Evolutionary conservation across 2,797 vertebrate species (phyloP), one percentile per base, ranked within the genome.

Genomic region (Eulemur albifrons): DNA sequence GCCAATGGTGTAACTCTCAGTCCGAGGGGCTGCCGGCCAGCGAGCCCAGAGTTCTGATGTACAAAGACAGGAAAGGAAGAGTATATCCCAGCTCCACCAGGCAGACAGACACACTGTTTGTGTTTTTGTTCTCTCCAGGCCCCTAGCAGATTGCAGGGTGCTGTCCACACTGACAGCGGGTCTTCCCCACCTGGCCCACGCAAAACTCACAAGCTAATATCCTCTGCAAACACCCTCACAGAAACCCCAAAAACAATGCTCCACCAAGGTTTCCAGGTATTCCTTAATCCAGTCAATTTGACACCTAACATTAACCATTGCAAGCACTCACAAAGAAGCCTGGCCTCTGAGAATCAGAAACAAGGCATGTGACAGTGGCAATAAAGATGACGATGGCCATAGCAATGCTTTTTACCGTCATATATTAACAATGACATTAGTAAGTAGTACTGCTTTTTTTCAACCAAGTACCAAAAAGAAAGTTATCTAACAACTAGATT

Each of bases 381-480:
- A 4, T 6, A 14, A 73, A 40, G 23, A n/a, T 6, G 4, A 67
- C 7, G 57, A 38, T 1, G 5, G 2, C 17, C 82, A 32, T 32
- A 4, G 59, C n/a, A 4, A 4, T 0, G 21, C 20, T 15, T 52
- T n/a, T 8, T 18, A 14, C 1, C n/a, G 30, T 5, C 38, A 4
- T 6, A n/a, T 7, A 3, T 12, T 4, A 59, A 48, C 23, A 5
- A 14, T 0, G 5, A 8, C 21, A 0, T 2, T 5, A 21, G 5
- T 9, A 25, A 35, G 1, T 15, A 35, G 11, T 17, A 10, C 17
- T 7, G 9, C 63, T 17, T 0, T 27, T 27, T n/a, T 40, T 12
- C 76, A 67, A 32, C 40, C 11, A 20, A 12, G 61, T 17, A 17
- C 67, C 35, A 30, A 40, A 63, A 17, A 25, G 32, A 48, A 21